phyloP scores from a whole-genome alignment of 2,113 vertebrate genomes.

The Nothobranchius furzeri region DNA sequence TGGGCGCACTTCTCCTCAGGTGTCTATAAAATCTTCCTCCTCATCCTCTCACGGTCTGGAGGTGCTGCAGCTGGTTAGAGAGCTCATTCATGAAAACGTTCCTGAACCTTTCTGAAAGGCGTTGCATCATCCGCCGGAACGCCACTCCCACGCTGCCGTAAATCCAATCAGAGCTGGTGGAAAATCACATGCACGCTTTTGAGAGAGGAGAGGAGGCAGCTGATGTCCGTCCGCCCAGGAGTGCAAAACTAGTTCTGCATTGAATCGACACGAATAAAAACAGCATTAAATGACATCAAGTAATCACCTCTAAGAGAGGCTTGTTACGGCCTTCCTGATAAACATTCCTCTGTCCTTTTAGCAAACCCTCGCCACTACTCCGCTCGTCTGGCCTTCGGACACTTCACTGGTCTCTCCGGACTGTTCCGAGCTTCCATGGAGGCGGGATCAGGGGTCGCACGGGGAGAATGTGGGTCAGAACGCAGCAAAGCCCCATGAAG shows the following conservation, averaged over 20 bases:
- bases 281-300: conserved; percentile 79
- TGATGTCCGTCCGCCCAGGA: conserved; percentile 59
- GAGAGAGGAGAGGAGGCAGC: conserved; percentile 55
- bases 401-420: conserved; percentile 31
- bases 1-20: conserved; percentile 26
- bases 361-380: conserved; percentile 51
- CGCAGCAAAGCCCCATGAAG: conserved; percentile 26
- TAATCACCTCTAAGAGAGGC: conserved; percentile 75
- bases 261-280: conserved; percentile 77
- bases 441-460: conserved; percentile 28
- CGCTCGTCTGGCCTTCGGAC: conserved; percentile 38
- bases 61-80: conserved; percentile 12
- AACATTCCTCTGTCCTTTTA: conserved; percentile 72
- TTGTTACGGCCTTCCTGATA: conserved; percentile 53
- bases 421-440: conserved; percentile 44
- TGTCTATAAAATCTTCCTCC: conserved; percentile 52
- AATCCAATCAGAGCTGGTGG: conserved; percentile 60
- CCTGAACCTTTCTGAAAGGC: conserved; percentile 60
- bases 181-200: conserved; percentile 62
- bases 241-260: conserved; percentile 79
- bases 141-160: conserved; percentile 48
- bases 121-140: conserved; percentile 46
- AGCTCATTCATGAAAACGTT: conserved; percentile 32
- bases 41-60: conserved; percentile 50
- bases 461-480: conserved; percentile 29